Evolutionary conservation across 2,113 vertebrate genomes (phyloP), one percentile per base, ranked within the genome.

Genomic region (Psammodynastes pulverulentus): DNA sequence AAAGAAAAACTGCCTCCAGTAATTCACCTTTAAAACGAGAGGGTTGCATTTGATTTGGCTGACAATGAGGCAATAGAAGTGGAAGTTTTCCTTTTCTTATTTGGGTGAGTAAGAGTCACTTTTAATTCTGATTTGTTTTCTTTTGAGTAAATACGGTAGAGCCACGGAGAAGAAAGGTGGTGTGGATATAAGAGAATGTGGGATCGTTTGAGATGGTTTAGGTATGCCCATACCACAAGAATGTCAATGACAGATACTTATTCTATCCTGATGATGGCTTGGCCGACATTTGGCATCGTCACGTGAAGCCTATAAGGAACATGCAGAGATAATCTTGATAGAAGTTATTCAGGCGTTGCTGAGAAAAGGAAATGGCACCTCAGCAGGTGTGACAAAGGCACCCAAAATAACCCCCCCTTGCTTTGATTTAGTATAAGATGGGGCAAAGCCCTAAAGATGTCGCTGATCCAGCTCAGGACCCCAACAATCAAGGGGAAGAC

Each of bases 401-500:
- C 34, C 7, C 17, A 79, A 9, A 79, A 79, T 79, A 79, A 43
- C 72, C 9, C 72, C 34, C 43, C 72, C 4, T 43, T 79, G 72
- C 6, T 79, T 79, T 43, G 21, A 21, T 79, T 43, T 21, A 8
- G 7, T 4, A 21, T 3, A 39, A 79, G 19, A 39, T 5, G 67
- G 17, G 34, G 34, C n/a, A 79, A 39, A 79, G 2, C 9, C 46
- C 95, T 39, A 96, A 96, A 26, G 94, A 94, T 62, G 96, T 87
- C 45, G 94, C 94, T 89, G 96, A 97, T 51, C 97, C 96, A 52
- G 96, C 95, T 92, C 93, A 95, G 90, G 97, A 96, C 93, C 96
- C 97, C 89, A 96, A 97, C 6, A 97, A 98, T 92, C 97, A 97
- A 86, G 97, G 97, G 0, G 97, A 98, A 91, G 97, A 98, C 49